These are phyloP conservation scores for Synchiropus splendidus DNA, from an alignment of 2,113 vertebrate species.

Conservation along the genomic window DNA sequence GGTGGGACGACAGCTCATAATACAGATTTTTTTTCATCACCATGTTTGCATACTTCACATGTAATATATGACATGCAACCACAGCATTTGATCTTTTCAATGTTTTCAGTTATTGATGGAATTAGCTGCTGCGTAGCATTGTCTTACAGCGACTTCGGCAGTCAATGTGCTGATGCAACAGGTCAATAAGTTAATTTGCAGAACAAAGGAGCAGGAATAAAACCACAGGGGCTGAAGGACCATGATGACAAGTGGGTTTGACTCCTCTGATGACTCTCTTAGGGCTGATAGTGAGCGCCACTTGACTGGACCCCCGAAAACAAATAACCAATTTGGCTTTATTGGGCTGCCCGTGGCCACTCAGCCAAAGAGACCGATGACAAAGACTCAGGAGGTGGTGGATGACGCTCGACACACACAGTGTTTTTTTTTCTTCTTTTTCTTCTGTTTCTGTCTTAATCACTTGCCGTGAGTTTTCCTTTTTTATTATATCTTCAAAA, in stretches of 20 bases:
- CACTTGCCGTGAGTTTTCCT: no score
- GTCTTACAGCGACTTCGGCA: no score
- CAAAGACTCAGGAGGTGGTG: constrained; percentile 28
- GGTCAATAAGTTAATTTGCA: constrained; percentile 18
- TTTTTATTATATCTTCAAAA: no score
- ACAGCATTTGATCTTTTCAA: no score
- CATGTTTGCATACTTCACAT: no score
- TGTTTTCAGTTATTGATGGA: no score
- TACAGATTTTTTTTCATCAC: no score
- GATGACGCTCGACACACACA: constrained; percentile 11
- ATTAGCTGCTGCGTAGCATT: no score
- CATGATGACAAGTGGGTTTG: constrained; percentile 11
- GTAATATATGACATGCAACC: no score
- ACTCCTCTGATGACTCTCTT: constrained; percentile 9
- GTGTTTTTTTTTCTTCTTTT: background rate
- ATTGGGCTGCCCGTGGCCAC: constrained; percentile 32
- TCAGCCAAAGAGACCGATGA: constrained; percentile 17
- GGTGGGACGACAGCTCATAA: no score
- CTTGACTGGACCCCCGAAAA: constrained; percentile 16
- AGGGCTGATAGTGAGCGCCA: constrained; percentile 7
- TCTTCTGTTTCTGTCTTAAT: background rate
- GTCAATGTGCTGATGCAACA: constrained; percentile 2
- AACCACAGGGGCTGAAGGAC: constrained; percentile 21
- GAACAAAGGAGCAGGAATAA: constrained; percentile 17
- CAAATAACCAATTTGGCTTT: constrained; percentile 34